A percentile compares a stretch with the other conserved stretches of the same genome.
Conservation (phyloP, 1,140 invertebrate species). For the Argopecten irradians region DNA sequence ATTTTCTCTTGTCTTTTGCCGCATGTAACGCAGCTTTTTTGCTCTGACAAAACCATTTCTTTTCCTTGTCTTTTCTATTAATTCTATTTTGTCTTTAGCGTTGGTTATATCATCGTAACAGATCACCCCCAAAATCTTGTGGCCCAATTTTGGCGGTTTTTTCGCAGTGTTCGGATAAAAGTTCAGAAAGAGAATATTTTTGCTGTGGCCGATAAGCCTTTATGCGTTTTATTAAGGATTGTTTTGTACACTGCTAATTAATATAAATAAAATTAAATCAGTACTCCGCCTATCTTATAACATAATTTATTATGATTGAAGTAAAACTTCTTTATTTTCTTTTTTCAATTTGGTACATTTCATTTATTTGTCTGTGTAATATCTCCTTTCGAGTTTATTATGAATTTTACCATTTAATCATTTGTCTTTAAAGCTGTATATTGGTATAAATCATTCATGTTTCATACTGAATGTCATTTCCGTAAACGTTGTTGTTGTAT, state of each 20-base stretch:
- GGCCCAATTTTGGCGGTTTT: background rate
- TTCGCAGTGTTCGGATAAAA: background rate
- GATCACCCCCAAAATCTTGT: background rate
- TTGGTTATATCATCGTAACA: background rate
- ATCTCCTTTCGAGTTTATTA: no score
- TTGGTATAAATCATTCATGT: no score
- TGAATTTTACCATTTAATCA: no score
- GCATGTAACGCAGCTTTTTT: conserved; percentile 3
- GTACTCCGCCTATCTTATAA: background rate
- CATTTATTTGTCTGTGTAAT: no score
- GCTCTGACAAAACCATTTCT: conserved; percentile 33
- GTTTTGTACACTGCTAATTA: background rate
- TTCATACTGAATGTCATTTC: no score
- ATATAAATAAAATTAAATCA: background rate
- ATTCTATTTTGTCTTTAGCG: background rate
- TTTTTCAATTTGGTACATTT: no score
- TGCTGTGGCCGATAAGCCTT: background rate
- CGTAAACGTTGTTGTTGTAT: no score
- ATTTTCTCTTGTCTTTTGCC: conserved; percentile 10
- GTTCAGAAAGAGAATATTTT: background rate
- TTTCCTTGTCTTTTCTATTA: background rate
- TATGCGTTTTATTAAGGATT: background rate
- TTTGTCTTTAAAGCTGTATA: no score
- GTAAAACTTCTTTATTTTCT: no score
- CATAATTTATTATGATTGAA: no score